A percentile compares a stretch with the other conserved stretches of the same genome.
phyloP scores from a whole-genome alignment of 1,140 invertebrate genomes.

The Sycophaga agraensis region DNA sequence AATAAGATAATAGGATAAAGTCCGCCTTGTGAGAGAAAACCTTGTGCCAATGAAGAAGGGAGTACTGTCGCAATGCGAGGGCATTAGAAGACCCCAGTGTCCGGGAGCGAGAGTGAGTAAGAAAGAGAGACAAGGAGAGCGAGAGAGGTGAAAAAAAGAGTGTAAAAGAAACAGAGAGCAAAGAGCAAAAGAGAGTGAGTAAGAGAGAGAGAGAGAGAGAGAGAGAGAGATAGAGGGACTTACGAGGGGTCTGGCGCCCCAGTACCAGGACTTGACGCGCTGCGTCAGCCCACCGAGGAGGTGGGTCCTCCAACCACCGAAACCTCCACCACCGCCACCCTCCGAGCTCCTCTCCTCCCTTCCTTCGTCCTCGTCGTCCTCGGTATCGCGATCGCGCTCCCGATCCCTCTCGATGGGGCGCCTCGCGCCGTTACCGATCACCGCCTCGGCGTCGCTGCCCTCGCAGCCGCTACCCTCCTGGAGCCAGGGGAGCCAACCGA shows the following conservation, averaged over 20 bases:
- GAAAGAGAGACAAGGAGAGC: not conserved
- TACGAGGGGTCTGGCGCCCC: slow-evolving; percentile 87
- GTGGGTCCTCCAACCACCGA: slow-evolving; percentile 85
- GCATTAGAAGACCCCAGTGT: no score
- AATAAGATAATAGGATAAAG: not conserved
- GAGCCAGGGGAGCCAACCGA: no score
- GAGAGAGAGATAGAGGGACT: slow-evolving; percentile 60
- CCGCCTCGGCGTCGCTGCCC: slow-evolving; percentile 58
- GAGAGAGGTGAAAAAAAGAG: slow-evolving; percentile 12
- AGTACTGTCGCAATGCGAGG: no score
- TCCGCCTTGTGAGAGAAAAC: not conserved
- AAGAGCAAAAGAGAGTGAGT: not conserved
- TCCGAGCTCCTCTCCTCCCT: slow-evolving; percentile 56
- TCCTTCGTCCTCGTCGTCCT: slow-evolving; percentile 56
- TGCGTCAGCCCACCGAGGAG: slow-evolving; percentile 85
- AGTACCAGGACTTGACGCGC: slow-evolving; percentile 93
- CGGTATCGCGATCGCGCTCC: slow-evolving; percentile 57
- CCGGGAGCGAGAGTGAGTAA: not conserved
- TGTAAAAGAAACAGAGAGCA: slow-evolving; percentile 24
- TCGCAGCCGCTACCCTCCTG: slow-evolving; percentile 56
- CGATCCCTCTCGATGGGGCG: slow-evolving; percentile 52
- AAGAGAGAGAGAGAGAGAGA: slow-evolving; percentile 24
- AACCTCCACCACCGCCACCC: slow-evolving; percentile 71
- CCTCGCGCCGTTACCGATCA: slow-evolving; percentile 53
- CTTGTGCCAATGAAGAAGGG: not conserved